Percentiles rank a stretch among this genome's conserved stretches.
Evolutionary conservation across 2,888 invertebrate species (phyloP).

Genomic region (Eurytoma californica): DNA sequence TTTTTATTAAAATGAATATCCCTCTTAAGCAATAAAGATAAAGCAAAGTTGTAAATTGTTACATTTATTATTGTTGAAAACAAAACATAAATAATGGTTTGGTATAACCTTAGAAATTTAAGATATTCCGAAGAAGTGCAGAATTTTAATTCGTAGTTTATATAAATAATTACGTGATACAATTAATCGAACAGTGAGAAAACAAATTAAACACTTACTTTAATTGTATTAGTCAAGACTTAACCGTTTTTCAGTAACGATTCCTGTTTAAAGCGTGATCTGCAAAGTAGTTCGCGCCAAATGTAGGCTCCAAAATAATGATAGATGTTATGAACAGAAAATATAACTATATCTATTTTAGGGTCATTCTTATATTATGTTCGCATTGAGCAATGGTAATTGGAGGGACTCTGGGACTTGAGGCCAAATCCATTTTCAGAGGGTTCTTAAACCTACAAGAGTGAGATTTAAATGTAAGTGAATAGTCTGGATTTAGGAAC

Average conservation of each 20-base stretch:
- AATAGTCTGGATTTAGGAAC: no score
- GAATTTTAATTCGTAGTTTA: not conserved
- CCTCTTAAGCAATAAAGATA: not conserved
- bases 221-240: conserved; percentile 29
- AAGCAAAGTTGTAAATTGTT: no score
- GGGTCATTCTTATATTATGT: no score
- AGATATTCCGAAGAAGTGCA: not conserved
- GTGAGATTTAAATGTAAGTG: no score
- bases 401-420: no score
- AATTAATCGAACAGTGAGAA: not conserved
- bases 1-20: not conserved
- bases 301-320: conserved; percentile 43
- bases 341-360: no score
- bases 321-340: not conserved
- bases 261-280: conserved; percentile 50
- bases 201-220: conserved; percentile 12
- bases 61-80: not conserved
- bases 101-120: conserved; percentile 33
- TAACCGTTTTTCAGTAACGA: conserved; percentile 36
- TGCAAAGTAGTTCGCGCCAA: conserved; percentile 51
- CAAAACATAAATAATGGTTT: conserved; percentile 1
- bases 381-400: no score
- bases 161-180: not conserved
- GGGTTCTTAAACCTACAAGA: no score
- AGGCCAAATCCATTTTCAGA: no score